A percentile compares a stretch with the other conserved stretches of the same genome.
phyloP scores from a whole-genome alignment of 2,113 vertebrate genomes.

The Hiodon tergisus region DNA sequence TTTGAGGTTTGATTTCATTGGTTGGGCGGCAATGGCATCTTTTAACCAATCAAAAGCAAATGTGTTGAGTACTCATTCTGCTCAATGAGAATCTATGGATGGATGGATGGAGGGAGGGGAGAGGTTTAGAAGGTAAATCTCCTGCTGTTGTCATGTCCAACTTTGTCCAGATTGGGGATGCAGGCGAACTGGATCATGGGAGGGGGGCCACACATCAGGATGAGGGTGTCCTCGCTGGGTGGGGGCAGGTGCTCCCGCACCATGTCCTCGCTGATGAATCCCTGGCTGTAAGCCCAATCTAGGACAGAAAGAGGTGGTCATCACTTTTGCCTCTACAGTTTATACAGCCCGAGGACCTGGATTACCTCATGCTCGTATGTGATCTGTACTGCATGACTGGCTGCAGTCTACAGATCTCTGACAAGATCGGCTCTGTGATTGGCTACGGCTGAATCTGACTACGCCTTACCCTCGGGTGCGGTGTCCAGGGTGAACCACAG shows the following conservation, averaged over 20 bases:
- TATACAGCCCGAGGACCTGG: too few relatives aligned
- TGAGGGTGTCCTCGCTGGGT: slow-evolving; percentile 69
- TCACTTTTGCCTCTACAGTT: too few relatives aligned
- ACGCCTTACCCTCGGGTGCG: slow-evolving; percentile 72
- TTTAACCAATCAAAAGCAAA: not conserved
- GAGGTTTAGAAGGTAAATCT: slow-evolving; percentile 74
- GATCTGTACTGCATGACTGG: too few relatives aligned
- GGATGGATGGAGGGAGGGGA: not conserved
- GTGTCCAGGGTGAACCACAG: slow-evolving; percentile 90
- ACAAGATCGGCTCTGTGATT: too few relatives aligned
- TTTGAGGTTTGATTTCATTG: too few relatives aligned
- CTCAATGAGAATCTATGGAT: too few relatives aligned
- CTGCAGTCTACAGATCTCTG: too few relatives aligned
- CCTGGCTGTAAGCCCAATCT: slow-evolving; percentile 91
- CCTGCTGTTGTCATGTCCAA: slow-evolving; percentile 67
- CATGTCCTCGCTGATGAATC: slow-evolving; percentile 91
- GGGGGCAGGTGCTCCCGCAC: slow-evolving; percentile 75
- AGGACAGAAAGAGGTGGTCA: not conserved
- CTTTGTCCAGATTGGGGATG: slow-evolving; percentile 86
- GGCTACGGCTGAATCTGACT: not conserved
- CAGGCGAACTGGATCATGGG: slow-evolving; percentile 97
- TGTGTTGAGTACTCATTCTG: too few relatives aligned
- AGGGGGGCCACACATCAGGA: slow-evolving; percentile 93
- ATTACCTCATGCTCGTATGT: too few relatives aligned
- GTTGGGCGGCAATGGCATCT: too few relatives aligned